Percentiles rank a stretch among this genome's conserved stretches.
phyloP scores from a whole-genome alignment of 2,113 vertebrate species.

The Origma solitaria region DNA sequence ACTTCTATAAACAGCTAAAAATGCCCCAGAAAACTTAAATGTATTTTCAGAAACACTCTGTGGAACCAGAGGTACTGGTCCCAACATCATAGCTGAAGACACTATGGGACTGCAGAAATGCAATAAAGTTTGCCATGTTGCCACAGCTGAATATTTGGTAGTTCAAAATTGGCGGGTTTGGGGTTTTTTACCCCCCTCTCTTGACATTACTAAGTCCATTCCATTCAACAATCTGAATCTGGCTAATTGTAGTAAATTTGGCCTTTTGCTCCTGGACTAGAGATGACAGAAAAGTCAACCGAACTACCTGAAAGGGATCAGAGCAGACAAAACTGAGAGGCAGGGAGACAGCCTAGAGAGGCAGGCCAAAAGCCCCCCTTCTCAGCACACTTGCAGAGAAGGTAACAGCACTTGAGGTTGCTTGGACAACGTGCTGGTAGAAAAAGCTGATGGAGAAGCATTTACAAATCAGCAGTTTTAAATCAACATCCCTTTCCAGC shows the following conservation, averaged over 20 bases:
- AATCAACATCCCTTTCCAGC: constrained; percentile 12
- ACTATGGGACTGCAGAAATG: background rate
- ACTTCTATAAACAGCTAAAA: background rate
- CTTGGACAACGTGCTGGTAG: background rate
- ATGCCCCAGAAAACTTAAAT: background rate
- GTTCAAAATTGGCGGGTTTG: background rate
- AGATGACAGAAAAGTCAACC: background rate
- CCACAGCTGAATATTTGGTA: background rate
- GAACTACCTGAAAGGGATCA: background rate
- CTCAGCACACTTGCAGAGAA: background rate
- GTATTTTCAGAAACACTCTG: background rate
- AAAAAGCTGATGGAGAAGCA: background rate
- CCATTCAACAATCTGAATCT: background rate
- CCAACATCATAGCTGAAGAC: background rate
- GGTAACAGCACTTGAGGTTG: background rate
- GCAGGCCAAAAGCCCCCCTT: background rate
- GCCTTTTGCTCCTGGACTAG: background rate
- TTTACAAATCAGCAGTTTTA: background rate
- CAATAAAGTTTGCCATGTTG: background rate
- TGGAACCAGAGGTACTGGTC: background rate
- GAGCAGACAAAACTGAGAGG: background rate
- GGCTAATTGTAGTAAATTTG: background rate
- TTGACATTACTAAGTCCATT: background rate
- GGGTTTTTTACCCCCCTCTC: background rate
- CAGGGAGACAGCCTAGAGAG: background rate